Conservation (phyloP, 2,888 invertebrate species). For the Cantharis flavilabris region DNA sequence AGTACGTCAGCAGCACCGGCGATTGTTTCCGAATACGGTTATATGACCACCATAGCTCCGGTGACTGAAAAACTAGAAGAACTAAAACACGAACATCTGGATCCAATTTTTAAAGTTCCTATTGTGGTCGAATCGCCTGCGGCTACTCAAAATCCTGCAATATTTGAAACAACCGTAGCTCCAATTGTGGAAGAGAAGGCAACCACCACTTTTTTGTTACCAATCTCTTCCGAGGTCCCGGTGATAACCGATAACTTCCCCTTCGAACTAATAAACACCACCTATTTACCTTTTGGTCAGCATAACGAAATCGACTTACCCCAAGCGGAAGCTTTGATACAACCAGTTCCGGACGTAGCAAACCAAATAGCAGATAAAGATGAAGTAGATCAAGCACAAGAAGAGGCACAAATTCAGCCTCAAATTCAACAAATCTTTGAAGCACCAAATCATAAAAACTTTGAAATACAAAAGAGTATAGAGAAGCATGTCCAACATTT, state of each 20-base stretch:
- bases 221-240: slow-evolving; percentile 64
- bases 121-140: not conserved
- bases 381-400: slow-evolving; percentile 45
- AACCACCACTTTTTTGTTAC: slow-evolving; percentile 57
- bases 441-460: not conserved
- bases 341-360: not conserved
- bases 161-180: not conserved
- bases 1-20: slow-evolving; percentile 36
- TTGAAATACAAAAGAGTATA: slow-evolving; percentile 46
- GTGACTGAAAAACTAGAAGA: not conserved
- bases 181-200: not conserved
- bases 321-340: not conserved
- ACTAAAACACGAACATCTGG: not conserved
- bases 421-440: not conserved
- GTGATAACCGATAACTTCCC: slow-evolving; percentile 45
- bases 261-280: not conserved
- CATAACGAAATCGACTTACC: not conserved
- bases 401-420: not conserved
- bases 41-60: not conserved
- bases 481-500: slow-evolving; percentile 38
- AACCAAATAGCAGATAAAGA: not conserved
- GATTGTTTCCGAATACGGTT: slow-evolving; percentile 34
- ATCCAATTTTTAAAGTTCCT: not conserved
- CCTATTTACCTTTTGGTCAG: not conserved
- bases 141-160: not conserved